Evolutionary conservation across 92 coral and sea anemone genomes (phyloP), one percentile per base, ranked within the genome.

Genomic region (Ricordea florida): DNA sequence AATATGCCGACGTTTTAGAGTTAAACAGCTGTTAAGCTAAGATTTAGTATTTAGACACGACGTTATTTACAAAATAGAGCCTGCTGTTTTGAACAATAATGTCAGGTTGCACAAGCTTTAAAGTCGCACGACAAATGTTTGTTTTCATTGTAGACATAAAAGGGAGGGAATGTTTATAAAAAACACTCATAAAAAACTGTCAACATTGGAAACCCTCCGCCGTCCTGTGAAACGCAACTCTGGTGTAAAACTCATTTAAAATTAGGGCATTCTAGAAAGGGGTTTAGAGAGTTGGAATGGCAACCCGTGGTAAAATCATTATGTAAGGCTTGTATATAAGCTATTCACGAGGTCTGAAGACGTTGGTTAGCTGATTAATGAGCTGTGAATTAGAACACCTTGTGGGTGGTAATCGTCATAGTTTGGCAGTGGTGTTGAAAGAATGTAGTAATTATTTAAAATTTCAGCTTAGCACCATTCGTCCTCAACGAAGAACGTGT

Each of bases 401-500:
- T 27, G 64, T 70, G 77, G 77, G 77, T 70, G 77, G 77, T 70
- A 70, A 70, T 70, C 59, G 74, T 48, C 62, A 67, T 30, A 16
- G 22, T 27, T 49, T 55, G 14, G 65, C 21, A 37, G 22, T 53
- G 44, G 77, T 70, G 77, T 38, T 55, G 77, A 70, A 55, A 70
- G 77, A 55, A 56, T 28, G 16, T n/a, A 18, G 66, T 70, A 70
- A 63, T 63, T 63, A 53, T 63, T 63, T 52, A 70, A 53, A n/a
- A 41, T 70, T 70, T 53, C 48, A 70, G 77, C 62, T 28, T 70
- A 40, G 33, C 42, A 11, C 66, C 17, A 28, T 38, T n/a, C n/a
- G n/a, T n/a, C n/a, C n/a, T n/a, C n/a, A n/a, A n/a, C n/a, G n/a
- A n/a, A 36, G n/a, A 22, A 17, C 62, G 6, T 17, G 31, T 57